Evolutionary conservation across 2,797 vertebrate species (phyloP).

Genomic region (Ambastaia sidthimunki): DNA sequence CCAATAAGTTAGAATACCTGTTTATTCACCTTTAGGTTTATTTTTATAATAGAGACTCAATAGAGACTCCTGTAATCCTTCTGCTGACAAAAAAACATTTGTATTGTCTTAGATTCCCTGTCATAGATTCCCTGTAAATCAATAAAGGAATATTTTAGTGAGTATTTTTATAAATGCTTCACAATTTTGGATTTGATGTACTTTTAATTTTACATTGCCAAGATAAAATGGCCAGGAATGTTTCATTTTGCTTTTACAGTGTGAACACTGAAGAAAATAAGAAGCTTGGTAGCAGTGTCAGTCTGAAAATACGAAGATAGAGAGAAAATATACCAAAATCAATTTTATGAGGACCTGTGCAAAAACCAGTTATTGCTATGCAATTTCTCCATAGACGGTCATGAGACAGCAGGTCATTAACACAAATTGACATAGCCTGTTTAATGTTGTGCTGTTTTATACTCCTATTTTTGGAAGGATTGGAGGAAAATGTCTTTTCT

Average conservation of each 20-base stretch:
- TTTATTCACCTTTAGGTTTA: background rate
- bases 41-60: too few relatives aligned
- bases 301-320: conserved; percentile 61
- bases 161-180: conserved; percentile 20
- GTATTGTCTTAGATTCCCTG: background rate
- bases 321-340: conserved; percentile 74
- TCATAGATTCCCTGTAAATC: conserved; percentile 1
- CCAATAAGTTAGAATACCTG: too few relatives aligned
- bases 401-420: conserved; percentile 31
- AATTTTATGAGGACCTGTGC: conserved; percentile 72
- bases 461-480: conserved; percentile 18
- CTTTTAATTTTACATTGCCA: conserved; percentile 23
- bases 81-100: background rate
- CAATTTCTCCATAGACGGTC: conserved; percentile 48
- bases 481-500: background rate
- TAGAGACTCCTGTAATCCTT: background rate
- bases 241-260: conserved; percentile 73
- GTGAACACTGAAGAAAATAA: conserved; percentile 75
- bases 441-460: conserved; percentile 40
- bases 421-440: conserved; percentile 14
- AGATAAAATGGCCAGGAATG: conserved; percentile 56
- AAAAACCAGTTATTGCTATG: conserved; percentile 75
- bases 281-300: conserved; percentile 71
- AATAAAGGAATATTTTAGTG: conserved; percentile 7
- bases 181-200: background rate